Base-by-base conservation (phyloP, 2,888 invertebrate species). In the Chymomyza fuscimana region DNA sequence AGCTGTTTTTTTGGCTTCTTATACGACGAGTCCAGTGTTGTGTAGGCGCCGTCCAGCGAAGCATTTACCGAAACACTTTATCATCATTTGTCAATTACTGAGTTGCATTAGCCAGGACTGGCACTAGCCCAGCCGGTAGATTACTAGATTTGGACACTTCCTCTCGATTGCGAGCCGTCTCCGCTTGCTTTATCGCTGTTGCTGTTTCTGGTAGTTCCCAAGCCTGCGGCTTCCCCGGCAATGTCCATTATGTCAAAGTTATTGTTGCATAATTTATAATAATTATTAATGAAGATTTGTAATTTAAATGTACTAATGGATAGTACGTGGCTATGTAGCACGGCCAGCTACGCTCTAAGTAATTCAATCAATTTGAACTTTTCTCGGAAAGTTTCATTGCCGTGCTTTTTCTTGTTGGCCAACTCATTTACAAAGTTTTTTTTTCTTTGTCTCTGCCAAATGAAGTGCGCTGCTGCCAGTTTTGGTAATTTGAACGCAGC, bases 71-170 rank as follows among this genome's bases (percentile, higher is more conserved):
- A 74, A 82, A 83, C 74, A 84, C 85, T 86, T 84, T 77, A 87
- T 86, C 86, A 86, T 87, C 86, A 86, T 86, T 86, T 86, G 86
- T 86, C 86, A 86, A 86, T 86, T 86, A 86, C 40, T 46, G 12
- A 46, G 86, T 81, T 85, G 79, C 72, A 65, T 73, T 67, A 77
- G 65, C 69, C 40, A 65, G 58, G 64, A 59, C 64, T 72, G 64
- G 22, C 54, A 54, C 10, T 9, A 4, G 54, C 54, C 51, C 54
- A 54, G 22, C 9, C n/a, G 7, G 5, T 54, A 22, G 22, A 54
- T 54, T 54, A 16, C 9, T 16, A 22, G 25, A 25, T 50, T 51
- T 12, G 16, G 10, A 50, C 15, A 25, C 15, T 12, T 9, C 7
- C 22, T 50, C n/a, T 16, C 15, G n/a, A 19, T n/a, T n/a, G 36